Evolutionary conservation across 2,113 vertebrate genomes (phyloP), one percentile per base, ranked within the genome.

Genomic region (Pongo abelii): DNA sequence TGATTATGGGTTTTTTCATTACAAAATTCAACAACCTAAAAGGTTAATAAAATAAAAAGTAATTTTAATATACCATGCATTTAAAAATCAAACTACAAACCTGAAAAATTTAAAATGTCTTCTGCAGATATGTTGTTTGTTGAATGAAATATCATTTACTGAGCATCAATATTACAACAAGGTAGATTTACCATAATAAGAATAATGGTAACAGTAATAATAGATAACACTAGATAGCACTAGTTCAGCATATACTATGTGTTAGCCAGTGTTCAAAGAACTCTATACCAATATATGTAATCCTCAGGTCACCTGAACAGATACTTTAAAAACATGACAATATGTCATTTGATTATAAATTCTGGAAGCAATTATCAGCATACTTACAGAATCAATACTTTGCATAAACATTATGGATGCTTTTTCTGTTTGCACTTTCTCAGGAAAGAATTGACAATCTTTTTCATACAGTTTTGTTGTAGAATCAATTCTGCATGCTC

Each of bases 11-110:
- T 98, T 3, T 79, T 64, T 57, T 98, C 55, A 61, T 97, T 89
- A 97, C 99, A 99, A 90, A 99, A 99, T 75, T 97, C 83, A 86
- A 55, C 43, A 27, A 98, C 97, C 99, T 99, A 61, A 95, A 78
- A 94, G 43, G 17, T 72, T 55, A 92, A 43, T 75, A 95, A 86
- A 95, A 86, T 93, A 35, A 75, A 96, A 80, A 52, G n/a, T 9
- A 67, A 57, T n/a, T 84, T 70, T 43, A 91, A 59, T 75, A 75
- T 79, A 17, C 2, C 3, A 75, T 50, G 32, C 13, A 40, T 85
- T 95, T 88, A 70, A 77, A 97, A 67, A 69, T n/a, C 27, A 32
- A 72, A 81, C 8, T 59, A 75, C 32, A 89, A 48, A 38, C 11
- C 27, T 80, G 20, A 59, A 85, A 93, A 52, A 75, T n/a, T 9